Percentiles rank a stretch among this genome's conserved stretches.
phyloP scores from a whole-genome alignment of 2,113 vertebrate genomes.

The Pseudorasbora parva region DNA sequence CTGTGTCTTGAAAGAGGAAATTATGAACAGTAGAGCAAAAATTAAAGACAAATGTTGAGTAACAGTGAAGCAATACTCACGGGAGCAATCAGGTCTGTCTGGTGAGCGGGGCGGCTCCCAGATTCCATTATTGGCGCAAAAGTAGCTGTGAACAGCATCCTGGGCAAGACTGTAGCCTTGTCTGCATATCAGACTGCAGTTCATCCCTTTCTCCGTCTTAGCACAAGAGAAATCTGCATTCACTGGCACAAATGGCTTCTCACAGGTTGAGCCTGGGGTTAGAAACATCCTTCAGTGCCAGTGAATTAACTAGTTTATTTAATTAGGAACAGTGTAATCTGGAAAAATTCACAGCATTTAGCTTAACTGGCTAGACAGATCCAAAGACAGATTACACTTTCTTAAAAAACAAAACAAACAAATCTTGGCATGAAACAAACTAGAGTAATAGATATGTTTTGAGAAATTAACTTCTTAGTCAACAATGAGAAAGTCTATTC shows the following conservation, averaged over 20 bases:
- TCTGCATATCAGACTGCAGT: slow-evolving; percentile 87
- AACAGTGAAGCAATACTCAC: slow-evolving; percentile 73
- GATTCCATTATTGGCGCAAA: slow-evolving; percentile 86
- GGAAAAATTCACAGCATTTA: not conserved
- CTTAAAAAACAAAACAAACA: not conserved
- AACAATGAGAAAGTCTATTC: not conserved
- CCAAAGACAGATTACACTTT: not conserved
- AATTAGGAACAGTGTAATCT: not conserved
- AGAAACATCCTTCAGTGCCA: slow-evolving; percentile 5
- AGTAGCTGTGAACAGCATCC: slow-evolving; percentile 85
- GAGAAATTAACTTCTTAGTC: not conserved
- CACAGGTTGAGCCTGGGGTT: slow-evolving; percentile 86
- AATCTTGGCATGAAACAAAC: not conserved
- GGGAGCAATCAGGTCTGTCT: slow-evolving; percentile 89
- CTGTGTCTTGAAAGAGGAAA: not conserved
- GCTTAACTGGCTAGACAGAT: not conserved
- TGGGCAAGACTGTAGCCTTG: slow-evolving; percentile 92
- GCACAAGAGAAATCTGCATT: slow-evolving; percentile 88
- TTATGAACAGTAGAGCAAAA: not conserved
- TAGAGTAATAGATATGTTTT: not conserved
- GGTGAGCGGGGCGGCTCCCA: slow-evolving; percentile 87
- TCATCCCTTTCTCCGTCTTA: slow-evolving; percentile 82
- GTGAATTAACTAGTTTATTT: slow-evolving; percentile 7
- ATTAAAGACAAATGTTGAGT: not conserved
- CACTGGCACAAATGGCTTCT: slow-evolving; percentile 85